These are phyloP conservation scores for Bujurquina vittata DNA, from an alignment of 2,113 vertebrate genomes.

Conservation along the genomic window DNA sequence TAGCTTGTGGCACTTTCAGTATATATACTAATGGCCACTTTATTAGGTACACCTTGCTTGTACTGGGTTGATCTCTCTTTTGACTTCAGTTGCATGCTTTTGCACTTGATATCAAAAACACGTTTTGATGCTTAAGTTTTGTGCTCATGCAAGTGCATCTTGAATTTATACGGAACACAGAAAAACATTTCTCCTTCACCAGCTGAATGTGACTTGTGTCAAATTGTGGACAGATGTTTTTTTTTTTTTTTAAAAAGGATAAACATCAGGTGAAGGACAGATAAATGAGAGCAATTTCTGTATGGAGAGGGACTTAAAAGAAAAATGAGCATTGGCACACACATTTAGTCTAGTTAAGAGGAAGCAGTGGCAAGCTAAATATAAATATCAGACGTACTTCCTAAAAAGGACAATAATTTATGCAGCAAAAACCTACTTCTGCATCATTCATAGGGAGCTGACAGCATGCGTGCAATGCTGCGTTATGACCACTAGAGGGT, in stretches of 20 bases:
- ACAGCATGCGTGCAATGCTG: constrained; percentile 2
- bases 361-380: constrained; percentile 13
- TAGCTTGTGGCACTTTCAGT: no score
- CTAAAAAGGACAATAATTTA: constrained; percentile 32
- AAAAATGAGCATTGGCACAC: not conserved
- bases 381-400: constrained; percentile 29
- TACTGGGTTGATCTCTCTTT: no score
- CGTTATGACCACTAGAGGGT: constrained; percentile 63
- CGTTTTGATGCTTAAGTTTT: not conserved
- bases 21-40: no score
- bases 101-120: not conserved
- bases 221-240: not conserved
- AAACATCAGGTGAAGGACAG: not conserved
- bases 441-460: not conserved
- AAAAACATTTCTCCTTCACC: not conserved
- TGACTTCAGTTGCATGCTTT: not conserved
- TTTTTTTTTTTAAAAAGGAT: no score
- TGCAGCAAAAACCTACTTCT: constrained; percentile 27
- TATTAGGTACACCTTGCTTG: no score
- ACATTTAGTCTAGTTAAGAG: constrained; percentile 6
- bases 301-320: not conserved
- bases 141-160: not conserved
- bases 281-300: not conserved
- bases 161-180: not conserved
- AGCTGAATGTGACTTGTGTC: not conserved